Evolutionary conservation across 2,888 invertebrate species (phyloP).

Genomic region (Ariolimax columbianus): DNA sequence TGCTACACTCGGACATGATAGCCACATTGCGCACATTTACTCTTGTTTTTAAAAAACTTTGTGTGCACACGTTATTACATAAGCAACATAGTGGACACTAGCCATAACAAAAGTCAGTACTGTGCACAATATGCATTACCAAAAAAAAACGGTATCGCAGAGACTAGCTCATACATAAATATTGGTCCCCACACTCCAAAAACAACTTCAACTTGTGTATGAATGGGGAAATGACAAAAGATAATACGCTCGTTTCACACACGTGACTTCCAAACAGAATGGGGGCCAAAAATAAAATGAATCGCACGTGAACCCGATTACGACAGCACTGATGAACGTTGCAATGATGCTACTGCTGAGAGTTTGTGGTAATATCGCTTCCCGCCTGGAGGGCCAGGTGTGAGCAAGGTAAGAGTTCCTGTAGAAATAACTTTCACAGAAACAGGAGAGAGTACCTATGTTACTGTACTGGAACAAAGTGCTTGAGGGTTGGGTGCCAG

Average conservation of each 20-base stretch:
- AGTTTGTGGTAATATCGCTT: neutral
- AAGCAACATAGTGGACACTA: too few relatives aligned
- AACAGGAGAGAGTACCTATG: neutral
- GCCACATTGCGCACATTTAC: too few relatives aligned
- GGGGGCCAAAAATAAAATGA: neutral
- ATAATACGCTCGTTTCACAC: neutral
- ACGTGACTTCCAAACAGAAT: neutral
- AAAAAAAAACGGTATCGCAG: too few relatives aligned
- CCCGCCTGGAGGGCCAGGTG: neutral
- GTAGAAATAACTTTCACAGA: neutral
- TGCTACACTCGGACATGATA: too few relatives aligned
- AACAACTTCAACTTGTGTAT: neutral
- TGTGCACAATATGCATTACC: too few relatives aligned
- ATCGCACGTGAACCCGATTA: conserved; percentile 1
- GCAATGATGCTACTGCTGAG: neutral
- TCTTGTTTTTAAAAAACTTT: too few relatives aligned
- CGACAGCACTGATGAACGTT: neutral
- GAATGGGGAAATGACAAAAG: neutral
- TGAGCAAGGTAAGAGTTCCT: neutral
- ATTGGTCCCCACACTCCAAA: too few relatives aligned
- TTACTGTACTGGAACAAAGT: neutral
- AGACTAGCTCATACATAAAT: too few relatives aligned
- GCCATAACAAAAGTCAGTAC: too few relatives aligned
- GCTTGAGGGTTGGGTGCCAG: neutral
- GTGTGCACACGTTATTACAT: too few relatives aligned